phyloP scores from a whole-genome alignment of 2,113 vertebrate species.

The Phycodurus eques region DNA sequence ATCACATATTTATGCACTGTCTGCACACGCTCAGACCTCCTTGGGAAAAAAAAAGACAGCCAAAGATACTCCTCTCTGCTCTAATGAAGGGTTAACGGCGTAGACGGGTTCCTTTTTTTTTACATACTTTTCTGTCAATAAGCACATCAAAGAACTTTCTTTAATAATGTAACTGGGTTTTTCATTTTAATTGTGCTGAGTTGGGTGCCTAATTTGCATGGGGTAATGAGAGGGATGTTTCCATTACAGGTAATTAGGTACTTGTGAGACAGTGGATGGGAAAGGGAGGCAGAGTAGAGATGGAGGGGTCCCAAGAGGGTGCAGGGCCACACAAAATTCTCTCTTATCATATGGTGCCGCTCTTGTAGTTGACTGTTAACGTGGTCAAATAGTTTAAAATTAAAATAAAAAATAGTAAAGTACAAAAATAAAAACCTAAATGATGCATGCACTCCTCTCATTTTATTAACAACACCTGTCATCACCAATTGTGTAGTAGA shows the following conservation, averaged over 20 bases:
- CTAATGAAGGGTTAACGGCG: constrained; percentile 57
- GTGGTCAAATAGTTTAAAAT: constrained; percentile 10
- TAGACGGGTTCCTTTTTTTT: constrained; percentile 4
- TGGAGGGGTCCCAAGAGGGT: constrained; percentile 29
- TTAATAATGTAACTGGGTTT: constrained; percentile 78
- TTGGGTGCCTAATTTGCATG: constrained; percentile 76
- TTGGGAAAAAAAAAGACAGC: constrained; percentile 12
- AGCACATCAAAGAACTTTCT: constrained; percentile 76
- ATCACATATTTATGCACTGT: constrained; percentile 59
- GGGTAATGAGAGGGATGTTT: constrained; percentile 80
- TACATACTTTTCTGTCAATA: constrained; percentile 58
- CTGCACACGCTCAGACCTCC: constrained; percentile 20
- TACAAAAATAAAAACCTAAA: not conserved
- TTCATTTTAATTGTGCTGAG: constrained; percentile 77
- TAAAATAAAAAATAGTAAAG: not conserved
- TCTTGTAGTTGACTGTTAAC: constrained; percentile 15
- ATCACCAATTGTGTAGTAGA: not conserved
- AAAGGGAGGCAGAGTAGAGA: constrained; percentile 54
- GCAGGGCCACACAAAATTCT: constrained; percentile 22
- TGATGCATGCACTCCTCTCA: not conserved
- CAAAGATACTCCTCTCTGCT: constrained; percentile 5
- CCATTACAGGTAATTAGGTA: constrained; percentile 81
- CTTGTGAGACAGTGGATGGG: constrained; percentile 70
- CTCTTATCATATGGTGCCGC: constrained; percentile 26
- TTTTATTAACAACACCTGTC: not conserved